Evolutionary conservation across 2,888 invertebrate genomes (phyloP), one percentile per base, ranked within the genome.

Genomic region (Pogonocherus hispidulus): DNA sequence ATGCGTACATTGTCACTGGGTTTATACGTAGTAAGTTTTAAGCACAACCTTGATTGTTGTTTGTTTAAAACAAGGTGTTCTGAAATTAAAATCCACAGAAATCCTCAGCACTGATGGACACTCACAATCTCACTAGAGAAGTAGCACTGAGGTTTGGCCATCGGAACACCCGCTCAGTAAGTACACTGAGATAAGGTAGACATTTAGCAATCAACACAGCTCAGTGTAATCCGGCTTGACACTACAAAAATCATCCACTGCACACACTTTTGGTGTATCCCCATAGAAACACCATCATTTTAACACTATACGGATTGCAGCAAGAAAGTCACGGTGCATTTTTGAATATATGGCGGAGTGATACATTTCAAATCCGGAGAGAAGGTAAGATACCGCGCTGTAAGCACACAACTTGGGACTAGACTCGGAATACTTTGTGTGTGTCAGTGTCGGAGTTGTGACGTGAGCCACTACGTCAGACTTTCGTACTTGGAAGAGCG

Each of bases 361-460:
- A 67, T 63, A 70, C 69, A 69, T 19, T 67, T 67, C 55, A 70
- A 2, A 69, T 72, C 63, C 51, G 60, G 65, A 54, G 63, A 63
- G 66, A 72, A 59, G 54, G 44, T 65, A 67, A 67, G 69, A 23
- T 59, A 32, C 47, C 32, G 23, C 46, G n/a, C 41, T 4, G 9
- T 14, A 14, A n/a, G 41, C n/a, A 14, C 41, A 59, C 59, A 47
- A 59, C 57, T 57, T 44, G 46, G 46, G 23, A 59, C 59, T 59
- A 59, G 47, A 59, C 59, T 46, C 47, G 16, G 47, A 59, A 59
- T 59, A 59, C 47, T 59, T 59, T 59, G 64, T 68, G 69, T 71
- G 73, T 74, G 75, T 74, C 74, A 73, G 73, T 74, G 66, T 69
- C 74, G 73, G 72, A 73, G 66, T 69, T 72, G 72, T 75, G 76